phyloP scores from a whole-genome alignment of 2,888 invertebrate species.

The Nomada ruficornis region DNA sequence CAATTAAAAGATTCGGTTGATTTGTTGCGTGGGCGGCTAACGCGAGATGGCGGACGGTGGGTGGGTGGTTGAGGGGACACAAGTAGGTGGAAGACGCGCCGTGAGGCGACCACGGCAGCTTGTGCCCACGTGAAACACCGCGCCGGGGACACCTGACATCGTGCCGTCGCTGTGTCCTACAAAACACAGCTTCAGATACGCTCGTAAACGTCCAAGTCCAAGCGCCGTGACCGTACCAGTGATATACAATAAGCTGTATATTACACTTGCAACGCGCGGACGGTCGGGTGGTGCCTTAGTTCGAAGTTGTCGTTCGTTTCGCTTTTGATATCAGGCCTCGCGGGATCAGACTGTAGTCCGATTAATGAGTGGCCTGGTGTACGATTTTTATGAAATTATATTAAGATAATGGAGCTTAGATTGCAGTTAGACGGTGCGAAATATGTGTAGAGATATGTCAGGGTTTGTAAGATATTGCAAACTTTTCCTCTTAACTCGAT shows the following conservation, averaged over 20 bases:
- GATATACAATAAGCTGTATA: slow-evolving; percentile 81
- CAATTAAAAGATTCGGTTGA: slow-evolving; percentile 79
- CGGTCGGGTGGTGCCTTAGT: slow-evolving; percentile 44
- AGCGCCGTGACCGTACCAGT: slow-evolving; percentile 56
- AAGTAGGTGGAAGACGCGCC: slow-evolving; percentile 61
- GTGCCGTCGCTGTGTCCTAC: slow-evolving; percentile 70
- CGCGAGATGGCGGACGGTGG: background rate
- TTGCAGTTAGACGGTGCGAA: background rate
- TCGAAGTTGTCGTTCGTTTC: slow-evolving; percentile 50
- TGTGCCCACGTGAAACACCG: slow-evolving; percentile 48
- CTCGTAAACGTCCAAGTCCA: slow-evolving; percentile 78
- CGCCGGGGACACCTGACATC: slow-evolving; percentile 71
- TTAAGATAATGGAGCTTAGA: too few species aligned
- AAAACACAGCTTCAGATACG: slow-evolving; percentile 69
- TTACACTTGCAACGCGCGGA: slow-evolving; percentile 73
- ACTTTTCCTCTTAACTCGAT: too few species aligned
- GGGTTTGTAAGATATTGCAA: too few species aligned
- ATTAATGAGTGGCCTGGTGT: background rate
- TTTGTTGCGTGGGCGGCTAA: slow-evolving; percentile 76
- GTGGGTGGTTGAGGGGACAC: slow-evolving; percentile 34
- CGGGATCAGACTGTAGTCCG: background rate
- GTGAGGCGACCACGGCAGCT: slow-evolving; percentile 38
- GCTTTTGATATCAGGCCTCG: slow-evolving; percentile 54
- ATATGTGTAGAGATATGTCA: background rate
- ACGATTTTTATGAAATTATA: background rate